Evolutionary conservation across 1,140 invertebrate species (phyloP), one percentile per base, ranked within the genome.

Genomic region (Zaprionus kolodkinae): DNA sequence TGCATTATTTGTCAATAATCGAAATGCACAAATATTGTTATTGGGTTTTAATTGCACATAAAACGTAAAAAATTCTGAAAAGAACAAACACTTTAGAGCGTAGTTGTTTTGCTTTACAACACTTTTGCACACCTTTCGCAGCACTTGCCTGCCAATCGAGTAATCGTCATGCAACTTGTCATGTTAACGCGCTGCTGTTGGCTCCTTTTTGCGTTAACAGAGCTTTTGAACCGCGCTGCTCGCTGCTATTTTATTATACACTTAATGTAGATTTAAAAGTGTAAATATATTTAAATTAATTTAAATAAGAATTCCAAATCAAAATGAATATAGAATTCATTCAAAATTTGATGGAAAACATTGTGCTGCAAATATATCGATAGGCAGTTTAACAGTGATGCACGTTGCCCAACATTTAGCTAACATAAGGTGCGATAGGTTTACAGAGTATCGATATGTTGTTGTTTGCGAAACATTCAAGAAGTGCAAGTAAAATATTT

Each of bases 31-130:
- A 38, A 36, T 62, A 72, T 60, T 11, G 43, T 55, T 54, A 43
- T 45, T 71, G 30, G 40, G 45, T 72, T 61, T 38, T 40, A 62
- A 59, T 61, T 76, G 69, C 73, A 76, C 76, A 76, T 55, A 48
- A 75, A 75, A 76, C 62, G 68, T 63, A 67, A 72, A 78, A 78
- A 78, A 64, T 67, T 67, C 68, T 66, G 73, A 72, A 76, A 76
- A 72, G 76, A 76, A 76, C 62, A 60, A 71, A 71, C 67, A 71
- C 60, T 75, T 70, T 71, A 74, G 35, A 75, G 72, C 52, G 72
- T 33, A 75, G 52, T 71, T 75, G 72, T 75, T 75, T 75, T 75
- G 72, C 72, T 75, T 70, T 71, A 56, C 72, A 75, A 71, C 72
- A 75, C 72, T 75, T 64, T 63, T 7, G 54, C 43, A 59, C 27